These are phyloP conservation scores for Aspidiotus destructor DNA, from an alignment of 2,888 invertebrate genomes.

Conservation along the genomic window DNA sequence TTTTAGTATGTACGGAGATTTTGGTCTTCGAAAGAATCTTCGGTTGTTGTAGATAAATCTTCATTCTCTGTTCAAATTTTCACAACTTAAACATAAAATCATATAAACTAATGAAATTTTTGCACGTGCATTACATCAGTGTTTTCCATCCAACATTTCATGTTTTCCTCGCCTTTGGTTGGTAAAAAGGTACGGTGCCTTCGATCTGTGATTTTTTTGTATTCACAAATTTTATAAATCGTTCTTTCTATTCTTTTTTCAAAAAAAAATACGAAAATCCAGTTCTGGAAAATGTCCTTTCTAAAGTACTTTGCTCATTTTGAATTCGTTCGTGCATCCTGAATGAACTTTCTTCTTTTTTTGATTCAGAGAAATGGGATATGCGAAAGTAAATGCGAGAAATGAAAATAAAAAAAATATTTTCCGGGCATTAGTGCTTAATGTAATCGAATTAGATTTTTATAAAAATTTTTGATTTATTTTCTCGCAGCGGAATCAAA, in stretches of 20 bases:
- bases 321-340: not conserved
- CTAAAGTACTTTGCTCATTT: conserved; percentile 21
- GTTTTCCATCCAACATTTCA: too few relatives aligned
- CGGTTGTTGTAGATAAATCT: too few relatives aligned
- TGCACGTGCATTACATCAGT: too few relatives aligned
- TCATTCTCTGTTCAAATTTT: too few relatives aligned
- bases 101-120: too few relatives aligned
- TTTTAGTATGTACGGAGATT: not conserved
- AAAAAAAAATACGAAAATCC: not conserved
- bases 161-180: too few relatives aligned
- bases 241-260: not conserved
- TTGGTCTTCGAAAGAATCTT: too few relatives aligned
- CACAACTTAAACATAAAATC: too few relatives aligned
- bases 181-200: conserved; percentile 10
- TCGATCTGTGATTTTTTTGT: conserved; percentile 22
- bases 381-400: too few relatives aligned
- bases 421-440: too few relatives aligned
- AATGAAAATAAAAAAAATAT: too few relatives aligned
- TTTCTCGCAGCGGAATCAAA: not conserved
- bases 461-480: not conserved
- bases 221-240: not conserved
- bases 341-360: not conserved
- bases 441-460: too few relatives aligned
- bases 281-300: conserved; percentile 14
- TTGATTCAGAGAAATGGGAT: not conserved